Conservation (phyloP, 2,113 vertebrate species). For the Otis tarda region DNA sequence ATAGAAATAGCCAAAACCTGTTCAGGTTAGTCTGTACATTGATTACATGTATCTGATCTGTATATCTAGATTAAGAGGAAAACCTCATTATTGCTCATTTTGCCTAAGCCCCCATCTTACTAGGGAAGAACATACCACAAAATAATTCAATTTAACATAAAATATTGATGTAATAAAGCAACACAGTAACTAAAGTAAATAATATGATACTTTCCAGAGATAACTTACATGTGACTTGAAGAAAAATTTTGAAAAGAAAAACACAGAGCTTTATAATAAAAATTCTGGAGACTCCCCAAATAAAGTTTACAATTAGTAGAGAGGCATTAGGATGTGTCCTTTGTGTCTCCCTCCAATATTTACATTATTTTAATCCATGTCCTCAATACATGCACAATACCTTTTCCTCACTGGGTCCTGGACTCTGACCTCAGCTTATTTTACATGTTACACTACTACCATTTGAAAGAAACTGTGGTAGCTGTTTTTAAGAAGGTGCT, state of each 20-base stretch:
- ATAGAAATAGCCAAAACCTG: not conserved
- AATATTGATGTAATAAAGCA: not conserved
- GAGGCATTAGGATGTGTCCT: not conserved
- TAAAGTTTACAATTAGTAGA: not conserved
- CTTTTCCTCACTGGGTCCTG: not conserved
- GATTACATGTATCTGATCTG: not conserved
- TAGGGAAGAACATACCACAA: not conserved
- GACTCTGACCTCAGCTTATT: not conserved
- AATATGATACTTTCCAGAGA: not conserved
- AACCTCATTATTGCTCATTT: not conserved
- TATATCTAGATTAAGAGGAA: not conserved
- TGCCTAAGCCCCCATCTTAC: not conserved
- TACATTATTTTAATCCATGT: not conserved
- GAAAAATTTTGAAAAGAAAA: not conserved
- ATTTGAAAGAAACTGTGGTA: not conserved
- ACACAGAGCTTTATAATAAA: not conserved
- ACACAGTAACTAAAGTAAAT: not conserved
- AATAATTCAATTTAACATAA: not conserved
- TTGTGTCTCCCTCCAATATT: too few species aligned
- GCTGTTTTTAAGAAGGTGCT: not conserved
- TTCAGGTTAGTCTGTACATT: not conserved
- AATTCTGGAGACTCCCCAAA: not conserved
- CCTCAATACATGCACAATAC: not conserved
- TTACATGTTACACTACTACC: not conserved
- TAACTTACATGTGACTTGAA: not conserved